Conservation (phyloP, 2,113 vertebrate genomes). For the Oxygymnocypris stewartii region DNA sequence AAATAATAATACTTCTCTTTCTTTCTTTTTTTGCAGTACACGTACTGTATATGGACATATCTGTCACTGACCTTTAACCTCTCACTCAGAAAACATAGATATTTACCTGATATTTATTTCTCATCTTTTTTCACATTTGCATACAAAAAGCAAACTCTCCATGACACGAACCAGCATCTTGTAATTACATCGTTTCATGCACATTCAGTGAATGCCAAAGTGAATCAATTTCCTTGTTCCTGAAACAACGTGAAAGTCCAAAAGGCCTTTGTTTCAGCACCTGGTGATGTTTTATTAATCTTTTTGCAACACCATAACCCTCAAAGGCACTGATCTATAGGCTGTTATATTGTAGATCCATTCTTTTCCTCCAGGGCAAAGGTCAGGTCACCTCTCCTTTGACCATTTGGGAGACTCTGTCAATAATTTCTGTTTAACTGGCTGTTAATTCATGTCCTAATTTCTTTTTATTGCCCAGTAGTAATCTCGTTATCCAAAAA, state of each 20-base stretch:
- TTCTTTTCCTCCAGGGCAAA: conserved; percentile 11
- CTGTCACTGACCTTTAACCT: not conserved
- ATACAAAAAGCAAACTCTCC: conserved; percentile 10
- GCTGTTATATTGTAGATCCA: conserved; percentile 1
- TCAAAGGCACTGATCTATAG: conserved; percentile 18
- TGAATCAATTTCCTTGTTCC: not conserved
- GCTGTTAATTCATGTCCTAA: conserved; percentile 43
- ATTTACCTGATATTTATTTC: not conserved
- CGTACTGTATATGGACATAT: not conserved
- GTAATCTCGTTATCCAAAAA: conserved; percentile 30
- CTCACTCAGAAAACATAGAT: not conserved
- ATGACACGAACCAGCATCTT: not conserved
- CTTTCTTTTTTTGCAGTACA: not conserved
- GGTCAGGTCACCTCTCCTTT: conserved; percentile 34
- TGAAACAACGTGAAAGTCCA: not conserved
- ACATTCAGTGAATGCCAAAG: conserved; percentile 1
- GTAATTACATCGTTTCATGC: conserved; percentile 3
- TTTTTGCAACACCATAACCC: conserved; percentile 9
- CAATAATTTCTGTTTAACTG: conserved; percentile 29
- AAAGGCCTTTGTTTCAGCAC: conserved; percentile 3
- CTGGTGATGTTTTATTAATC: conserved; percentile 14
- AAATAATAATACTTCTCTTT: not conserved
- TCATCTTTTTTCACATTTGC: conserved; percentile 8
- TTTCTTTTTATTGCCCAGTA: conserved; percentile 33
- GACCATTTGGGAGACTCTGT: not conserved